A percentile compares a stretch with the other conserved stretches of the same genome.
Evolutionary conservation across 2,113 vertebrate species (phyloP).

Genomic region (Cebus imitator): DNA sequence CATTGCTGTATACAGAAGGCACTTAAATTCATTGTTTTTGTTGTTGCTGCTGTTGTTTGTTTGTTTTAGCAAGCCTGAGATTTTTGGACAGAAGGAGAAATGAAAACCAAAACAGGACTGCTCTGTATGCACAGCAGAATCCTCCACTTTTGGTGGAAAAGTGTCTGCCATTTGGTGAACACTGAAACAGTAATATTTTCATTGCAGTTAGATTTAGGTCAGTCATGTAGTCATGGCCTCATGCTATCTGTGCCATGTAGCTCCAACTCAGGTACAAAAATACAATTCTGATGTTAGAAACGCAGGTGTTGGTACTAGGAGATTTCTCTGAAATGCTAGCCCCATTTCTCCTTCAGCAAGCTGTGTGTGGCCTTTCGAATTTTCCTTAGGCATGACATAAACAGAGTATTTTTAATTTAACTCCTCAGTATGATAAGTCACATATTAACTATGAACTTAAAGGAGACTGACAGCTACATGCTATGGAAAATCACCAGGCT

Average conservation of each 20-base stretch:
- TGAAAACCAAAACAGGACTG: not conserved
- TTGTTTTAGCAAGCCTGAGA: not conserved
- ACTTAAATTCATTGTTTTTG: not conserved
- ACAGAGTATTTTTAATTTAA: not conserved
- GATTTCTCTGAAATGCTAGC: not conserved
- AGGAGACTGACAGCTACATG: not conserved
- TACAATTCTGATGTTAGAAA: not conserved
- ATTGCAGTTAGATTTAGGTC: not conserved
- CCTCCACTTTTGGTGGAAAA: not conserved
- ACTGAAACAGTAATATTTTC: not conserved
- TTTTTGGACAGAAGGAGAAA: not conserved
- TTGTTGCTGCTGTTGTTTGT: not conserved
- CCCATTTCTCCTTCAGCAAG: not conserved
- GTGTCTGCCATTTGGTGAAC: not conserved
- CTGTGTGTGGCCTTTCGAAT: not conserved
- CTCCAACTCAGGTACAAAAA: not conserved
- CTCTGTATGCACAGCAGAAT: not conserved
- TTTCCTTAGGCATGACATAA: not conserved
- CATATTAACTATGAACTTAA: not conserved
- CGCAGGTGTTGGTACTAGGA: not conserved
- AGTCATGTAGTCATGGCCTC: not conserved
- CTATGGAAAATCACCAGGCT: not conserved
- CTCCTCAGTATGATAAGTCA: not conserved
- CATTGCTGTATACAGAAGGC: not conserved
- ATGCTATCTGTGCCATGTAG: not conserved